Evolutionary conservation across 2,888 invertebrate species (phyloP).

Genomic region (Drosophila ezoana): DNA sequence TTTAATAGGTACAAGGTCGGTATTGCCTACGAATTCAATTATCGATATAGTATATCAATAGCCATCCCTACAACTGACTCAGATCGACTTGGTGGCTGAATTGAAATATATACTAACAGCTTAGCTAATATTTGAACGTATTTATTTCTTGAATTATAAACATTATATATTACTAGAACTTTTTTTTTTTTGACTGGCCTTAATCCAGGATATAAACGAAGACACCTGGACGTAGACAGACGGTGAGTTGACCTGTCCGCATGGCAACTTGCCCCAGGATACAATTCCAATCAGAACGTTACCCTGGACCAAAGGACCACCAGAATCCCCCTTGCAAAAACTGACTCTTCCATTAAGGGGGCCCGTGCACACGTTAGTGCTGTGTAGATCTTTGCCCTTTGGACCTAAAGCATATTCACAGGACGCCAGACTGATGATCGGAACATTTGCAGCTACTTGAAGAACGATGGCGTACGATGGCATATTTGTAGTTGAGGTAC

Average conservation of each 20-base stretch:
- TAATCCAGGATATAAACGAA: conserved; percentile 84
- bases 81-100: conserved; percentile 67
- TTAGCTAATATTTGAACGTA: conserved; percentile 27
- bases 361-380: conserved; percentile 81
- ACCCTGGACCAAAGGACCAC: conserved; percentile 81
- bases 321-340: conserved; percentile 82
- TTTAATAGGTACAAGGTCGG: neutral
- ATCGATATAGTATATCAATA: conserved; percentile 38
- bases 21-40: conserved; percentile 13
- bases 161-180: conserved; percentile 5
- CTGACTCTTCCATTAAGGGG: conserved; percentile 79
- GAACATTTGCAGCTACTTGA: conserved; percentile 75
- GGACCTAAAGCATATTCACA: conserved; percentile 51
- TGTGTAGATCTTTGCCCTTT: conserved; percentile 66
- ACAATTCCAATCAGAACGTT: conserved; percentile 85
- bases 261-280: conserved; percentile 86
- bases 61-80: conserved; percentile 68
- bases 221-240: conserved; percentile 85
- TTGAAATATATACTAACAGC: conserved; percentile 21
- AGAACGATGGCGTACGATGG: conserved; percentile 71
- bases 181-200: conserved; percentile 54
- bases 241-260: conserved; percentile 84
- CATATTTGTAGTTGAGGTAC: conserved; percentile 73
- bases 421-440: conserved; percentile 67
- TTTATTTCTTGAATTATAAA: conserved; percentile 35